phyloP scores from a whole-genome alignment of 92 coral and sea anemone genomes.

The Siderastrea siderea region DNA sequence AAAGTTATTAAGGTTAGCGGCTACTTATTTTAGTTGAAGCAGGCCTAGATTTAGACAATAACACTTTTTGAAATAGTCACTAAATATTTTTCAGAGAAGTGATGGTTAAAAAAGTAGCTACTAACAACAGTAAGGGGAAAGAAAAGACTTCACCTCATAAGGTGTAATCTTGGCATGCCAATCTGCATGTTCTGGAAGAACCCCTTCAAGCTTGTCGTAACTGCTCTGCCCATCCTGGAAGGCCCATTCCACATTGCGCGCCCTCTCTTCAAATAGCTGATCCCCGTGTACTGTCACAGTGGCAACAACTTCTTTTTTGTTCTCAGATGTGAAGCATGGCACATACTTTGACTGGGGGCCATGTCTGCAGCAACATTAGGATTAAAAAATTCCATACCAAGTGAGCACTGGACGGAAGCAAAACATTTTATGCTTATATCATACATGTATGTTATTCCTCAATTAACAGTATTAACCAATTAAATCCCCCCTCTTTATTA shows the following conservation, averaged over 20 bases:
- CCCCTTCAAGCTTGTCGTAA: slow-evolving; percentile 55
- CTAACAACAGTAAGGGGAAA: background rate
- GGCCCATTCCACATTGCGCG: slow-evolving; percentile 69
- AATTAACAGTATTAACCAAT: background rate
- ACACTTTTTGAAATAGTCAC: background rate
- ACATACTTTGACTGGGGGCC: slow-evolving; percentile 53
- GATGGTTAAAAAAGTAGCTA: background rate
- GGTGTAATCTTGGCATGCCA: slow-evolving; percentile 78
- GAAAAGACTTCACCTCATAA: slow-evolving; percentile 39
- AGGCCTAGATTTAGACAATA: no score
- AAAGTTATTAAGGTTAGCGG: no score
- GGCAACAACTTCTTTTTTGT: slow-evolving; percentile 16
- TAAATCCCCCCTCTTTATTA: no score
- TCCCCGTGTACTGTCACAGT: slow-evolving; percentile 66
- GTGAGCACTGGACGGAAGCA: slow-evolving; percentile 48
- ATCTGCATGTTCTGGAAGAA: slow-evolving; percentile 68
- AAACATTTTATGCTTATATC: background rate
- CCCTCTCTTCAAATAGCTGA: slow-evolving; percentile 71
- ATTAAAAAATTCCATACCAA: slow-evolving; percentile 60
- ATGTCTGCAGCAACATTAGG: slow-evolving; percentile 71
- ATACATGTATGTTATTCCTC: background rate
- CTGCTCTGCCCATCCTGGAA: slow-evolving; percentile 44
- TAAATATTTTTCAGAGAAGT: background rate
- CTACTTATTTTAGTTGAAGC: no score
- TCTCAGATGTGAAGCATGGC: slow-evolving; percentile 13